These are phyloP conservation scores for Zonotrichia leucophrys DNA, from an alignment of 2,113 vertebrate species.

Conservation along the genomic window DNA sequence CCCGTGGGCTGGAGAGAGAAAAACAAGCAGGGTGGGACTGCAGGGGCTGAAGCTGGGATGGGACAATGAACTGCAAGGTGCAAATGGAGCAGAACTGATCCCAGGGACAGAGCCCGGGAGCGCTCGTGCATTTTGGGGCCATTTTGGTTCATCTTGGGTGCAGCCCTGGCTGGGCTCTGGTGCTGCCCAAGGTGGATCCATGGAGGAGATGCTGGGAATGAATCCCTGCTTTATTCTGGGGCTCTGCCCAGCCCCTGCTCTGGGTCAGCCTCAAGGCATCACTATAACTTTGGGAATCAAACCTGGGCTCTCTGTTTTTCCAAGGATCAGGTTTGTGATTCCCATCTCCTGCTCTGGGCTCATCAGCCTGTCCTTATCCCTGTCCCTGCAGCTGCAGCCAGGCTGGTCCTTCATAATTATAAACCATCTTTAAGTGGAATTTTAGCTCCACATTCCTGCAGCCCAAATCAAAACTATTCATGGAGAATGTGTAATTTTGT, in stretches of 20 bases:
- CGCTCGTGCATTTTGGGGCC: no score
- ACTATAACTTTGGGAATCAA: background rate
- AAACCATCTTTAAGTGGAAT: background rate
- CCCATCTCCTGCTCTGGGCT: background rate
- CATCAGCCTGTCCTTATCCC: background rate
- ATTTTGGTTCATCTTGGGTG: no score
- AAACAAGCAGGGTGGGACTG: no score
- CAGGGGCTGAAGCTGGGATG: no score
- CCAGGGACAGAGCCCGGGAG: no score
- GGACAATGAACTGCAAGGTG: no score
- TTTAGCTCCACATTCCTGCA: background rate
- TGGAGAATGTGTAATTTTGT: background rate
- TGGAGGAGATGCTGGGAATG: no score
- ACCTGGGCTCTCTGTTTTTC: rapidly evolving
- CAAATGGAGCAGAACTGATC: no score
- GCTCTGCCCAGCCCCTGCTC: background rate
- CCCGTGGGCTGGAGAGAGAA: no score
- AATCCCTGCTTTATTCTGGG: background rate
- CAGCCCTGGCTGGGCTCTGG: no score
- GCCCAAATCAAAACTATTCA: conserved; percentile 2
- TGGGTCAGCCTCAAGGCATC: background rate
- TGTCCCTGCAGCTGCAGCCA: conserved; percentile 4
- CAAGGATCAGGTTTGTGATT: background rate
- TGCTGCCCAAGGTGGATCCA: no score
- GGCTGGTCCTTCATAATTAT: background rate